A percentile compares a stretch with the other conserved stretches of the same genome.
phyloP scores from a whole-genome alignment of 2,888 invertebrate species.

The Dryadula phaetusa region DNA sequence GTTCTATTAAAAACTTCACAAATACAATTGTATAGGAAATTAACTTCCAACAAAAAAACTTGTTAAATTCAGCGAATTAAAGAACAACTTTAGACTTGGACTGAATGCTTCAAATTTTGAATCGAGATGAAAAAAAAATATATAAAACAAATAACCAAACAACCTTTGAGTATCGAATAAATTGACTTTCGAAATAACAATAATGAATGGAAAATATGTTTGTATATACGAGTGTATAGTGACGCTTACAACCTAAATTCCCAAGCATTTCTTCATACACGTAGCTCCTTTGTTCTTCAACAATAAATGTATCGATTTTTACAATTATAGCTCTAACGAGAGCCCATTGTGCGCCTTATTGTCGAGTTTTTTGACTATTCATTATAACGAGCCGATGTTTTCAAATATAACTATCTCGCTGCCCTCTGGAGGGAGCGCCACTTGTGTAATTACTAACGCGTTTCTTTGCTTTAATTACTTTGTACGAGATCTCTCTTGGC shows the following conservation, averaged over 20 bases:
- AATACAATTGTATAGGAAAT: no score
- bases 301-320: slow-evolving; percentile 40
- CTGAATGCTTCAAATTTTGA: no score
- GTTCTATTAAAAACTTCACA: no score
- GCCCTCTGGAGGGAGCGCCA: slow-evolving; percentile 13
- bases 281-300: slow-evolving; percentile 31
- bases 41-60: no score
- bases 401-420: slow-evolving; percentile 3
- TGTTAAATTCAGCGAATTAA: no score
- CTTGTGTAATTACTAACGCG: background rate
- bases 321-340: slow-evolving; percentile 36
- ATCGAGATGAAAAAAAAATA: background rate
- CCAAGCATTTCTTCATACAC: background rate
- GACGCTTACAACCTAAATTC: background rate
- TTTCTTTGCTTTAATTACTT: slow-evolving; percentile 21
- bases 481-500: slow-evolving; percentile 2
- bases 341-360: slow-evolving; percentile 23
- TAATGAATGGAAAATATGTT: background rate
- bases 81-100: no score
- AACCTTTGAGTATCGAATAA: background rate
- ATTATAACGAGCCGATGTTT: slow-evolving; percentile 25
- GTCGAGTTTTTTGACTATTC: slow-evolving; percentile 23
- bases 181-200: background rate
- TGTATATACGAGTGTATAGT: no score
- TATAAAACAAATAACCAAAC: background rate